Evolutionary conservation across 2,888 invertebrate genomes (phyloP), one percentile per base, ranked within the genome.

Genomic region (Oscheius onirici): DNA sequence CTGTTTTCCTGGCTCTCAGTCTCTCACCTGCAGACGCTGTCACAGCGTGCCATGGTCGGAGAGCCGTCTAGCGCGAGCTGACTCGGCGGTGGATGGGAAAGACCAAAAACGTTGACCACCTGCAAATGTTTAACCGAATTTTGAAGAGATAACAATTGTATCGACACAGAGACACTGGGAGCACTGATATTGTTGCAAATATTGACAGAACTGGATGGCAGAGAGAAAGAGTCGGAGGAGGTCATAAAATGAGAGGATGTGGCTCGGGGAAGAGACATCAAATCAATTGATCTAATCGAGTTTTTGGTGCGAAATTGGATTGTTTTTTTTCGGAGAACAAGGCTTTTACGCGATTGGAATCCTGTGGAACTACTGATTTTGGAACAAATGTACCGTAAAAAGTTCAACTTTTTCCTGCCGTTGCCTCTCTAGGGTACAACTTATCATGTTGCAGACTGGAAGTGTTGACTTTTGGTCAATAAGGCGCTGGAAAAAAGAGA

Each of bases 61-160:
- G 73, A 73, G 68, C 72, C 71, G 71, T 80, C 80, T 55, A 80
- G 71, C 66, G 73, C 76, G 22, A 77, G 71, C 51, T 76, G 75
- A 60, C 76, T 71, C 34, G 75, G 71, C 24, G 77, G 77, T 60
- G 73, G 71, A 63, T 78, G 72, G 69, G 77, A 71, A 72, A 80
- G 65, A 17, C 76, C 69, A 46, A 69, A 75, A 57, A 80, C 76
- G 71, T 80, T 78, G 71, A 77, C 73, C 61, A 75, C 76, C 79
- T 79, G 72, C 40, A 79, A 77, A 51, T 3, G 15, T 17, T 43
- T 58, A 28, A 15, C 13, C 43, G 24, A 20, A 40, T 60, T 8
- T 15, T 5, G n/a, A 55, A 28, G 24, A 72, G 24, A 34, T 26
- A 20, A 43, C n/a, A 20, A 54, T 52, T 40, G 49, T 58, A 63